These are phyloP conservation scores for Laticauda laticaudata DNA, from an alignment of 2,113 vertebrate genomes.

Conservation along the genomic window DNA sequence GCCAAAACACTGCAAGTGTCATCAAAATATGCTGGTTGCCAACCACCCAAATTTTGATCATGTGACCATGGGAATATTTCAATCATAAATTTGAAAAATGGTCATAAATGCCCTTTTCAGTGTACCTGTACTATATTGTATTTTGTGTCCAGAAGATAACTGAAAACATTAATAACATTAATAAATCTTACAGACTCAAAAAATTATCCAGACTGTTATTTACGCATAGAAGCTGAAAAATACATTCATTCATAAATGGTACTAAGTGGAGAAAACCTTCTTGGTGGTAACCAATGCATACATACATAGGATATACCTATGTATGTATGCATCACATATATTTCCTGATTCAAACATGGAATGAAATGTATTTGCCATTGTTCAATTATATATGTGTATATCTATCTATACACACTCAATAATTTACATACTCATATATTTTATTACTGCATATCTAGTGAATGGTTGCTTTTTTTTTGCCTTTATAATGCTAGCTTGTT, in stretches of 20 bases:
- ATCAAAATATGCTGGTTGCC: not conserved
- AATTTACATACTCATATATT: not conserved
- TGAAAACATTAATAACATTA: not conserved
- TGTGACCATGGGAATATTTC: not conserved
- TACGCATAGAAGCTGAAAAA: not conserved
- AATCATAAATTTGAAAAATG: not conserved
- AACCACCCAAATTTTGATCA: not conserved
- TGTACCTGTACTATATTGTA: not conserved
- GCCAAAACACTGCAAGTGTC: not conserved
- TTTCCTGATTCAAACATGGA: slow-evolving; percentile 5
- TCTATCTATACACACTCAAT: not conserved
- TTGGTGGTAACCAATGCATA: not conserved
- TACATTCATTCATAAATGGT: not conserved
- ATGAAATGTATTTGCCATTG: not conserved
- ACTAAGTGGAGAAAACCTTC: not conserved
- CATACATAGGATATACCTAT: not conserved
- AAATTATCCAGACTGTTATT: not conserved
- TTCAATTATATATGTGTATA: not conserved
- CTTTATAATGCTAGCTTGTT: not conserved
- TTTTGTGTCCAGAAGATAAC: not conserved
- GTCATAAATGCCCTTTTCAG: not conserved
- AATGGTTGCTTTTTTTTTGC: not conserved
- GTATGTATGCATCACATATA: not conserved
- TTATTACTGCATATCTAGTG: not conserved
- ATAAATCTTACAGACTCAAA: not conserved